These are phyloP conservation scores for Pinctada fucata DNA, from an alignment of 2,888 invertebrate species.

Conservation along the genomic window DNA sequence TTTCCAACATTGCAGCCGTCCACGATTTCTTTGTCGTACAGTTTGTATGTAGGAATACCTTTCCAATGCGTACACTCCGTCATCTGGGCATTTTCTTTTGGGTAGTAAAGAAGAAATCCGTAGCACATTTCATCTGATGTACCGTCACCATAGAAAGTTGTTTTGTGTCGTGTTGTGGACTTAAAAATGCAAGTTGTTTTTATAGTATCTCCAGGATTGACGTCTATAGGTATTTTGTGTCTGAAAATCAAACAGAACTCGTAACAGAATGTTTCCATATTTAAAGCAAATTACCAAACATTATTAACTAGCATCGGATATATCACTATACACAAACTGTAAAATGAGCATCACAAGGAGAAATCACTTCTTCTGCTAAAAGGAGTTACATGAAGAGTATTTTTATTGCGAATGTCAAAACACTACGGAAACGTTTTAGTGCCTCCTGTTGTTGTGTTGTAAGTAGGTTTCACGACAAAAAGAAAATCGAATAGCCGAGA, in stretches of 20 bases:
- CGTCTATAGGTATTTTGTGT: slow-evolving; percentile 44
- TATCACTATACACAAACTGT: too few species aligned
- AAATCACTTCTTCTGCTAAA: too few species aligned
- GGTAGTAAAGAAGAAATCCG: slow-evolving; percentile 61
- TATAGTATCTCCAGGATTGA: slow-evolving; percentile 56
- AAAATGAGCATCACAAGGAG: too few species aligned
- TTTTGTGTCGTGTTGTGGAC: slow-evolving; percentile 39
- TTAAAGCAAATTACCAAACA: too few species aligned
- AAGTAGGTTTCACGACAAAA: too few species aligned
- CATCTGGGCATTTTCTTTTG: slow-evolving; percentile 35
- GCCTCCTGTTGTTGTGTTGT: too few species aligned
- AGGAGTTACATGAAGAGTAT: too few species aligned
- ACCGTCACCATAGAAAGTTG: slow-evolving; percentile 53
- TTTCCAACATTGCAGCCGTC: slow-evolving; percentile 38
- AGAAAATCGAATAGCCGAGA: too few species aligned
- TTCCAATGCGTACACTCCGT: slow-evolving; percentile 25
- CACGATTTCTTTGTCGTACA: slow-evolving; percentile 2
- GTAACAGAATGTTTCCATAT: too few species aligned
- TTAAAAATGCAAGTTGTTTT: slow-evolving; percentile 50
- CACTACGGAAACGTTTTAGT: too few species aligned
- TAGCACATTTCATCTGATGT: slow-evolving; percentile 68
- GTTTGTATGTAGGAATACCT: slow-evolving; percentile 5
- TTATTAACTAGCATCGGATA: too few species aligned
- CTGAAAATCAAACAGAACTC: slow-evolving; percentile 34
- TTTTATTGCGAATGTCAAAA: too few species aligned